Percentiles rank a stretch among this genome's conserved stretches.
These are phyloP conservation scores for Paradisaea rubra DNA, from an alignment of 2,113 vertebrate species.

Conservation along the genomic window DNA sequence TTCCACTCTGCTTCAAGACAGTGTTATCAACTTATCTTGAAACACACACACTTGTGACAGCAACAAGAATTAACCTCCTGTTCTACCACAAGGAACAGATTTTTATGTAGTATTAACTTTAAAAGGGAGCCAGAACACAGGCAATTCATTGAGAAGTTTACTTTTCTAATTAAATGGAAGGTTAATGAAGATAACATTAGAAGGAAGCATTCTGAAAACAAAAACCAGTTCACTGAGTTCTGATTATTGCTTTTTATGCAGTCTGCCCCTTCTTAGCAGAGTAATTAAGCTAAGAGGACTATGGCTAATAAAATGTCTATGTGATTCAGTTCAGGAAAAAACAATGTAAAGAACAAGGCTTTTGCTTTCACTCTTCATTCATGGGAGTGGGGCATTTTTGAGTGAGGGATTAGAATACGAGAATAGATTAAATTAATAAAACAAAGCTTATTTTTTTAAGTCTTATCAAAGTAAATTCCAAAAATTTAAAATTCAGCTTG, in stretches of 20 bases:
- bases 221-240: neutral
- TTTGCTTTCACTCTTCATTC: neutral
- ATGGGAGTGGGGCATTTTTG: rapidly evolving
- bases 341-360: neutral
- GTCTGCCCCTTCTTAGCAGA: neutral
- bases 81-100: neutral
- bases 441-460: neutral
- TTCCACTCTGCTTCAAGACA: neutral
- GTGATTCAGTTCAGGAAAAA: neutral
- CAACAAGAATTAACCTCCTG: neutral
- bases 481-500: neutral
- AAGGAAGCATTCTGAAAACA: neutral
- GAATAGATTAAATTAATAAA: neutral
- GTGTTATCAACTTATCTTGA: neutral
- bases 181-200: neutral
- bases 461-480: neutral
- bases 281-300: neutral
- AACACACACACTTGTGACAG: neutral
- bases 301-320: neutral
- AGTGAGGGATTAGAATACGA: neutral
- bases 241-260: neutral
- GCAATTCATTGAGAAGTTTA: neutral
- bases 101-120: neutral
- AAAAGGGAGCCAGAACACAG: neutral
- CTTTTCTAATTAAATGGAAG: neutral